Conservation (phyloP, 2,113 vertebrate genomes). For the Dunckerocampus dactyliophorus region DNA sequence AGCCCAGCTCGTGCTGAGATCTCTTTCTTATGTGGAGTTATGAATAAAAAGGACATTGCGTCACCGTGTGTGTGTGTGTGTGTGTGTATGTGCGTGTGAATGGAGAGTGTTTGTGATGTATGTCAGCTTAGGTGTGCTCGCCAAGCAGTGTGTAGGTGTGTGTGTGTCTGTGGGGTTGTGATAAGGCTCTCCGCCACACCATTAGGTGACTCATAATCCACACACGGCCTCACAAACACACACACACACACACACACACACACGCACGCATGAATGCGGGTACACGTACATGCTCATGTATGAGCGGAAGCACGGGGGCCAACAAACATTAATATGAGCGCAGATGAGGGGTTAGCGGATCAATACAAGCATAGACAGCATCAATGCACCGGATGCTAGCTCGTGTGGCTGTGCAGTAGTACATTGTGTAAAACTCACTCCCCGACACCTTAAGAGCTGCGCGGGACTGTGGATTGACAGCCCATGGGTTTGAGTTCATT, state of each 20-base stretch:
- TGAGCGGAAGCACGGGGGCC: conserved; percentile 21
- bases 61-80: conserved; percentile 7
- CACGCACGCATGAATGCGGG: no score
- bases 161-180: conserved; percentile 64
- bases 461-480: no score
- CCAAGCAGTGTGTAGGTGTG: conserved; percentile 38
- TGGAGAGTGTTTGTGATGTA: conserved; percentile 43
- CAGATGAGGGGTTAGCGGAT: no score
- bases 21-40: conserved; percentile 35
- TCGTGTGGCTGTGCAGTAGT: no score
- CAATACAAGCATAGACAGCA: no score
- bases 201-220: conserved; percentile 73
- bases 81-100: conserved; percentile 31
- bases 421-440: no score
- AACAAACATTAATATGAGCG: conserved; percentile 31
- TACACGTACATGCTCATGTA: conserved; percentile 18
- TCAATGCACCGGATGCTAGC: no score
- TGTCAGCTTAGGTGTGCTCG: conserved; percentile 55
- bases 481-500: no score
- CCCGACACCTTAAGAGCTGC: no score
- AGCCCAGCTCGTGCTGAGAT: conserved; percentile 50
- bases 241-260: conserved; percentile 4
- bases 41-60: conserved; percentile 28
- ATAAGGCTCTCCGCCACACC: conserved; percentile 69
- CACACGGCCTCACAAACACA: conserved; percentile 39